Base-by-base conservation (phyloP, 1,140 invertebrate species). In the Drosophila sechellia region DNA sequence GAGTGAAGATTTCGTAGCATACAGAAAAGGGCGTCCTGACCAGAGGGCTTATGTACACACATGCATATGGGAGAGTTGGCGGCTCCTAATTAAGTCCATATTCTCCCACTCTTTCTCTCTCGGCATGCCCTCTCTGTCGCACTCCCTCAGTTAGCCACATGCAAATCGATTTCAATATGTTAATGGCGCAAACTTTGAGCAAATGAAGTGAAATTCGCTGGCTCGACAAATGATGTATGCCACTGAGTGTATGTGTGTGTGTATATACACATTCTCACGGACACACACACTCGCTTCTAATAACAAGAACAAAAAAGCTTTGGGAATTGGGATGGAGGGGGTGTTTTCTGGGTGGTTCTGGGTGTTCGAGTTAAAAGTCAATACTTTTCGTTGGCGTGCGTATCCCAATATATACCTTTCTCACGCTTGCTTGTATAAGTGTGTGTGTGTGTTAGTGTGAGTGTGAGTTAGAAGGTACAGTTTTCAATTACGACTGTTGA, bases 101-200 rank as follows among this genome's bases (percentile, higher is more conserved):
- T 37, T 37, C 46, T 31, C 27, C n/a, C 27, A 42, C 57, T 52
- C 42, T 60, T 31, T 50, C 42, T 27, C 35, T 25, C 39, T 20
- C 13, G 6, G 2, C 8, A 1, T 50, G 12, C 42, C 40, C 15
- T 48, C 49, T 45, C 43, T 35, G 27, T 55, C 25, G 20, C 27
- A 27, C 40, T 8, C 60, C 4, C 39, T 11, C 17, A 25, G 45
- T 60, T 37, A 31, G 60, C 35, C 37, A 39, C 37, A 42, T 45
- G 71, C 71, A 78, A 86, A 85, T 85, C 81, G 81, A 85, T 85
- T 85, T 69, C 68, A 81, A 86, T 85, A 86, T 81, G 81, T 81
- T 85, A 86, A 85, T 85, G 81, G 77, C 42, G 57, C 43, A 61
- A 69, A 61, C 65, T 68, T 70, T 65, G 61, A 71, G 80, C 66